Base-by-base conservation (phyloP, 2,797 vertebrate genomes). In the Buceros bicornis region DNA sequence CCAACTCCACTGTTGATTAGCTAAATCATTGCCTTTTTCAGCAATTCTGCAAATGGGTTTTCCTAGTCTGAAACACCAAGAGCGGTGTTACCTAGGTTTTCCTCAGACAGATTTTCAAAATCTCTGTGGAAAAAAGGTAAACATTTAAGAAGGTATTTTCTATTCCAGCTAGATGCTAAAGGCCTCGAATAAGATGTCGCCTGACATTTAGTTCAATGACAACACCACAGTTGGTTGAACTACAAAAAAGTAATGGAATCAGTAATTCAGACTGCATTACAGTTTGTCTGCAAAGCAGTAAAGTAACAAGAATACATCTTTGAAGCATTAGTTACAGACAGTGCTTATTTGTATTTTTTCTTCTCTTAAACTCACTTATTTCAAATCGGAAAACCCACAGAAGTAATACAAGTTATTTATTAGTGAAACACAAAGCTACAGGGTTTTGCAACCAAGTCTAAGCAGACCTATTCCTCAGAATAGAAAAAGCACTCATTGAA, bases 41-140 rank as follows among this genome's bases (percentile, higher is more conserved):
- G 61, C 84, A 91, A 77, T 87, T 92, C 33, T 76, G 28, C 69
- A 87, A 54, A 51, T 76, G 62, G 56, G 64, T 91, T 65, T 91
- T 58, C 43, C 42, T 87, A 48, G 48, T 69, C 53, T 60, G 56
- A 81, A 84, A 51, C 29, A 21, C 11, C 2, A 0, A 40, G 28
- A 66, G 16, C 0, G 8, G 11, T 19, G 4, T 35, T 72, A 47
- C 8, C 43, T 51, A 82, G 29, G 10, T 83, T 87, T 87, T 91
- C 58, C 24, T 20, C 22, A 58, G n/a, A 58, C 61, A 81, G 15
- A 42, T 85, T 76, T 90, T 88, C 84, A 79, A 29, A 57, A 54
- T 82, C 82, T 84, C 70, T 56, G 3, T 67, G 35, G 78, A 53
- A 51, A 89, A 71, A 93, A 82, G 67, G 67, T 87, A 95, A 82